Conservation (phyloP, 1,140 invertebrate genomes). For the Radopholus similis region DNA sequence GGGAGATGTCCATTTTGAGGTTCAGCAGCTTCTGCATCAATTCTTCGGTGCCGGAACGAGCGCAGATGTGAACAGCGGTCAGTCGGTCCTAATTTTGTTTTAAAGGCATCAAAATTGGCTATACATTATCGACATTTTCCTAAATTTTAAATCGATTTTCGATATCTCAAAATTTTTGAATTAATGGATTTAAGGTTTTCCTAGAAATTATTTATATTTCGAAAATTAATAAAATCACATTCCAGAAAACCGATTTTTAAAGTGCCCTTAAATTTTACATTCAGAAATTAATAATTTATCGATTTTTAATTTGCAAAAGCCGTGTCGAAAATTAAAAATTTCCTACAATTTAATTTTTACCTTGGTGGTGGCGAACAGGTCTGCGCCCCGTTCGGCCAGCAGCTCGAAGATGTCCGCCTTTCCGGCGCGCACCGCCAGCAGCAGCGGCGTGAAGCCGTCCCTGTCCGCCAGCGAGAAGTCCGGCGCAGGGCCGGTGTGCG, state of each 20-base stretch:
- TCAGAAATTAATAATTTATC: no score
- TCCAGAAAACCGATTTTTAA: not conserved
- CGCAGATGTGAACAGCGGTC: conserved; percentile 48
- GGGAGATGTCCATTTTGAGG: conserved; percentile 34
- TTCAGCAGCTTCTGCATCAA: conserved; percentile 38
- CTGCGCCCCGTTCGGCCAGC: conserved; percentile 48
- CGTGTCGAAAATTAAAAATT: no score
- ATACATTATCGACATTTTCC: no score
- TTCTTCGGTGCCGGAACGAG: conserved; percentile 47
- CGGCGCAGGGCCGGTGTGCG: not conserved
- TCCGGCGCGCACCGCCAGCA: conserved; percentile 52
- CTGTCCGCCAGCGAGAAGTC: conserved; percentile 45
- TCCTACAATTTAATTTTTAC: no score
- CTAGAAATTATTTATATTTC: no score
- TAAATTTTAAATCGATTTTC: no score
- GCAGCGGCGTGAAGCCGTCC: conserved; percentile 49
- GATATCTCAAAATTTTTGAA: not conserved
- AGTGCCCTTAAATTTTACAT: not conserved
- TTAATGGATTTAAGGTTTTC: no score
- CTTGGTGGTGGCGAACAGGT: conserved; percentile 47
- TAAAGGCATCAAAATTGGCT: no score
- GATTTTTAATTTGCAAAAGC: no score
- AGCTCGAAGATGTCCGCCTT: conserved; percentile 38
- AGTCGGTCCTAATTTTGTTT: conserved; percentile 55
- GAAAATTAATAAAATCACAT: no score